Base-by-base conservation (phyloP, 2,113 vertebrate species). In the Ammodytes dubius region DNA sequence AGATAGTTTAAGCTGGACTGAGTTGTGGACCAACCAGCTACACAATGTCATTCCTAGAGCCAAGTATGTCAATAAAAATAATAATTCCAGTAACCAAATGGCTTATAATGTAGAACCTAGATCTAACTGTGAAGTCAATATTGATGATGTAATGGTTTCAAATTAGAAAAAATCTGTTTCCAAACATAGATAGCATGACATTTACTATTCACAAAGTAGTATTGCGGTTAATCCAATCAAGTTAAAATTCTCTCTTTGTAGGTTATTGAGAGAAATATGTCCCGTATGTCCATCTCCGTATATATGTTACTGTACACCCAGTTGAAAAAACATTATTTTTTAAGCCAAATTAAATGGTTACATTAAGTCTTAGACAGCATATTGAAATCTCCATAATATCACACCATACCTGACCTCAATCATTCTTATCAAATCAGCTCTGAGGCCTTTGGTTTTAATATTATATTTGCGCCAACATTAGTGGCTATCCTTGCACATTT, bases 381-480 rank as follows among this genome's bases (percentile, higher is more conserved):
- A 2, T n/a, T 47, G 56, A 67, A 61, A 45, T 9, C 15, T 50
- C 14, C 6, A 69, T 67, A 10, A 66, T 7, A 13, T 42, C 57
- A 47, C 15, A 46, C 35, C 15, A 40, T 52, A 64, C 37, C 50
- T 13, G 60, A 17, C 39, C 60, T 71, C 67, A n/a, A 7, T 53
- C 17, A 19, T 10, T 61, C 19, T 39, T 40, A 70, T 43, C 73
- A 47, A 10, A 70, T 56, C 15, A 0, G 27, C 7, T 70, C 0
- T n/a, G 14, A 81, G 35, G 5, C 14, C 39, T 52, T 64, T 59
- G 7, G 4, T 60, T 35, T 42, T 56, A 69, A 68, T 49, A 65
- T 47, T 53, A 42, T 7, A 74, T 78, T 37, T 56, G 60, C 57
- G 60, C 60, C 14, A 27, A 76, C 39, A 65, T 72, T 74, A 81